Conservation (phyloP, 1,140 invertebrate species). For the Pantala flavescens region DNA sequence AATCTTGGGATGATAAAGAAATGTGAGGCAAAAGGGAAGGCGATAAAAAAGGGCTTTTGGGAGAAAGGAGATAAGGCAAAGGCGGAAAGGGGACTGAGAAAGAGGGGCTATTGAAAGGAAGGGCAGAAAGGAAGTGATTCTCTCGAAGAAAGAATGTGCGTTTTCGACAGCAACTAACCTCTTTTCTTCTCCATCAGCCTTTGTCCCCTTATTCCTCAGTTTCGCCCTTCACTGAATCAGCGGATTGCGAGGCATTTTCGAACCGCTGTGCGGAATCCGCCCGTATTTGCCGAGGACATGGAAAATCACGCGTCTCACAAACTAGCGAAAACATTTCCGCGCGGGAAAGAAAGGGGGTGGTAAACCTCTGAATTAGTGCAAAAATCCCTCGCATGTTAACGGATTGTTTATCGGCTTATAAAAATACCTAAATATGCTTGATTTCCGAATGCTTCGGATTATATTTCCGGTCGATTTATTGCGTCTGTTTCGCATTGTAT, state of each 20-base stretch:
- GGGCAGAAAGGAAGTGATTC: not conserved
- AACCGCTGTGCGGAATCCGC: no score
- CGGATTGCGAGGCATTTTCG: not conserved
- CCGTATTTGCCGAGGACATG: no score
- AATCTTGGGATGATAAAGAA: not conserved
- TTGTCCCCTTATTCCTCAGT: not conserved
- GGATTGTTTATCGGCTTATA: no score
- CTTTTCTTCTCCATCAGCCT: not conserved
- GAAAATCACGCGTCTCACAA: no score
- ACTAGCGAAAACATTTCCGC: no score
- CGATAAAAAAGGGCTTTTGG: not conserved
- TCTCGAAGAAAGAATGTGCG: not conserved
- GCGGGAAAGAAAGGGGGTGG: no score
- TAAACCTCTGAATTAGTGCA: no score
- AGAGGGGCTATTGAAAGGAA: not conserved
- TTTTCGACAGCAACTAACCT: not conserved
- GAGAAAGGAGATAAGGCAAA: not conserved
- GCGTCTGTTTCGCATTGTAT: no score
- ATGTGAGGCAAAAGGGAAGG: not conserved
- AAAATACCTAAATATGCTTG: no score
- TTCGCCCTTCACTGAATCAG: not conserved
- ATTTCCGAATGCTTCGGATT: no score
- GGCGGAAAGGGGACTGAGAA: not conserved
- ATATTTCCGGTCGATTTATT: no score
- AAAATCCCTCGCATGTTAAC: no score